Conservation (phyloP, 2,888 invertebrate genomes). For the Crepidodera aurea region DNA sequence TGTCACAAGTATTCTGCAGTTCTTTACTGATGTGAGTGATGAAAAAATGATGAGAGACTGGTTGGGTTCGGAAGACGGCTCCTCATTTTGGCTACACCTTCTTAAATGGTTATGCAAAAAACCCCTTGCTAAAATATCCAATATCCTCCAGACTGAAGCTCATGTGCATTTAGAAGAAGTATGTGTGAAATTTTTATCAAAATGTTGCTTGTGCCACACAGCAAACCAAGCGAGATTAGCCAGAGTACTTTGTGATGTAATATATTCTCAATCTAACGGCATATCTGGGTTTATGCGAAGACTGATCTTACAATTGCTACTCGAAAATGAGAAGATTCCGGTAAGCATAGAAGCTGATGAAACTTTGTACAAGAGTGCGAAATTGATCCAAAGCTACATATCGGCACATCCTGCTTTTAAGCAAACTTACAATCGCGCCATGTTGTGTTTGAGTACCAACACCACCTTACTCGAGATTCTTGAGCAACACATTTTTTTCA, state of each 20-base stretch:
- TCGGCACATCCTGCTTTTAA: conserved; percentile 74
- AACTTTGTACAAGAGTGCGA: conserved; percentile 57
- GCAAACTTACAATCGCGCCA: conserved; percentile 75
- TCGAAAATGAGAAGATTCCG: conserved; percentile 85
- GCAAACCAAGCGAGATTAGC: conserved; percentile 86
- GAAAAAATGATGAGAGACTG: conserved; percentile 87
- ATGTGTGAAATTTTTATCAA: conserved; percentile 82
- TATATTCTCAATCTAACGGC: conserved; percentile 70
- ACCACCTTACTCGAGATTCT: conserved; percentile 79
- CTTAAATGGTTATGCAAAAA: conserved; percentile 74
- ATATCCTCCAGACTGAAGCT: conserved; percentile 54
- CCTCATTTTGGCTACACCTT: conserved; percentile 86
- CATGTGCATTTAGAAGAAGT: conserved; percentile 75
- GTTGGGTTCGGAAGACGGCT: conserved; percentile 82
- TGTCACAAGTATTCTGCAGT: conserved; percentile 76
- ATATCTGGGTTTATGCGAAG: conserved; percentile 90
- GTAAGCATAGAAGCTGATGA: conserved; percentile 71
- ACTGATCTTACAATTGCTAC: conserved; percentile 78
- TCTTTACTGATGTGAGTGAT: conserved; percentile 81
- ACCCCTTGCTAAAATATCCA: conserved; percentile 51
- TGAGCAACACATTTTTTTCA: conserved; percentile 67
- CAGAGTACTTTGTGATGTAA: conserved; percentile 78
- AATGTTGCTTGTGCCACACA: conserved; percentile 85
- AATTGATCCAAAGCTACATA: conserved; percentile 55
- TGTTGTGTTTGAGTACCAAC: conserved; percentile 78